These are phyloP conservation scores for Amniataba percoides DNA, from an alignment of 2,797 vertebrate genomes.

Conservation along the genomic window DNA sequence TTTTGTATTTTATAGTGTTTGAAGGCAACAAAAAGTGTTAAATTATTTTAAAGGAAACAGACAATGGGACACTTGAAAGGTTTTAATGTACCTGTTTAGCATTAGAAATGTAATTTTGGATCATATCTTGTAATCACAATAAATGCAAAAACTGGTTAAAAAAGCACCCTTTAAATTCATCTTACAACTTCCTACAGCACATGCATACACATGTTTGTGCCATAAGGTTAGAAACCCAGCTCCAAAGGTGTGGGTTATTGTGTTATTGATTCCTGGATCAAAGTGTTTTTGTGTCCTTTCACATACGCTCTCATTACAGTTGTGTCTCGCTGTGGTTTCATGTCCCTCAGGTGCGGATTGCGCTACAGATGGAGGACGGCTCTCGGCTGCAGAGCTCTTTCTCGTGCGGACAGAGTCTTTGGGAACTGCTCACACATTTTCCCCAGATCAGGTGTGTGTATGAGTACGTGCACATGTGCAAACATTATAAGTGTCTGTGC, in stretches of 20 bases:
- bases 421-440: constrained; percentile 93
- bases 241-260: not conserved
- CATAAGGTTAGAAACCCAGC: not conserved
- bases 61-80: constrained; percentile 7
- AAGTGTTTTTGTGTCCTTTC: constrained; percentile 4
- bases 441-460: constrained; percentile 88
- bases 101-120: not conserved
- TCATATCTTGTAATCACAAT: not conserved
- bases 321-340: constrained; percentile 27
- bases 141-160: not conserved
- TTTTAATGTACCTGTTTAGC: not conserved
- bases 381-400: constrained; percentile 91
- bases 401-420: constrained; percentile 89
- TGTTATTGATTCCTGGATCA: constrained; percentile 14
- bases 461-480: constrained; percentile 1
- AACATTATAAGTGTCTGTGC: constrained; percentile 2
- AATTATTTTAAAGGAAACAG: not conserved
- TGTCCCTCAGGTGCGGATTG: constrained; percentile 89
- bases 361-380: constrained; percentile 92
- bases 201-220: not conserved
- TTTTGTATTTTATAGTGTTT: not conserved
- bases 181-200: not conserved
- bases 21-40: not conserved
- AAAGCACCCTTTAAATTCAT: not conserved
- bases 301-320: not conserved